Conservation (phyloP, 2,888 invertebrate species). For the Habrosyne pyritoides region DNA sequence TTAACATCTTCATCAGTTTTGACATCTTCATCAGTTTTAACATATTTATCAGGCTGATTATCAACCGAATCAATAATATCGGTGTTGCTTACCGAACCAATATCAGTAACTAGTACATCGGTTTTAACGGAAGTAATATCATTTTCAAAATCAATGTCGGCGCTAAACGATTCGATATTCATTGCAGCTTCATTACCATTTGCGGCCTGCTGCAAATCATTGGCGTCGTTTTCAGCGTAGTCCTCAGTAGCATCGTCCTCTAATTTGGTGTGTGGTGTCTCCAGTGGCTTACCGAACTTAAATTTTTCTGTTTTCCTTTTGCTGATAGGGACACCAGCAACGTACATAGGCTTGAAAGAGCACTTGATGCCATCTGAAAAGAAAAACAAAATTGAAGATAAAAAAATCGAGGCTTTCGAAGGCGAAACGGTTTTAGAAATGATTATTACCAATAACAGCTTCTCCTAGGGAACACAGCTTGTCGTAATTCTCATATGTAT, state of each 20-base stretch:
- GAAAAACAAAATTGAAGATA: not conserved
- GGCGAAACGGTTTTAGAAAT: not conserved
- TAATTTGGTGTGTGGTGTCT: too few species aligned
- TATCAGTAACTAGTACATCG: not conserved
- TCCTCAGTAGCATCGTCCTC: too few species aligned
- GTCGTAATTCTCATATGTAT: slow-evolving; percentile 38
- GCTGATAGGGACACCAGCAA: slow-evolving; percentile 1
- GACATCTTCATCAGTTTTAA: not conserved
- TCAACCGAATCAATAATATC: not conserved
- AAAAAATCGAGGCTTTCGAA: too few species aligned
- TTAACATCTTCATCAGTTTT: not conserved
- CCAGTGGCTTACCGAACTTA: not conserved
- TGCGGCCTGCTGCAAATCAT: not conserved
- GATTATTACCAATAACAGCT: slow-evolving; percentile 34
- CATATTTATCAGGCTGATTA: not conserved
- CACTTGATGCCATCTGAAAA: not conserved
- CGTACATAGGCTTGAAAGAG: not conserved
- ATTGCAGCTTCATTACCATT: not conserved
- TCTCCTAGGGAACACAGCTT: slow-evolving; percentile 24
- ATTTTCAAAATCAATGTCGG: not conserved
- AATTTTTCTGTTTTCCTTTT: slow-evolving; percentile 1
- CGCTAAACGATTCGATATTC: not conserved
- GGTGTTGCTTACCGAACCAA: too few species aligned
- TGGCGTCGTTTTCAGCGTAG: not conserved
- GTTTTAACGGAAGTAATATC: not conserved